A percentile compares a stretch with the other conserved stretches of the same genome.
Conservation (phyloP, 2,888 invertebrate genomes). For the Chymomyza procnemis region DNA sequence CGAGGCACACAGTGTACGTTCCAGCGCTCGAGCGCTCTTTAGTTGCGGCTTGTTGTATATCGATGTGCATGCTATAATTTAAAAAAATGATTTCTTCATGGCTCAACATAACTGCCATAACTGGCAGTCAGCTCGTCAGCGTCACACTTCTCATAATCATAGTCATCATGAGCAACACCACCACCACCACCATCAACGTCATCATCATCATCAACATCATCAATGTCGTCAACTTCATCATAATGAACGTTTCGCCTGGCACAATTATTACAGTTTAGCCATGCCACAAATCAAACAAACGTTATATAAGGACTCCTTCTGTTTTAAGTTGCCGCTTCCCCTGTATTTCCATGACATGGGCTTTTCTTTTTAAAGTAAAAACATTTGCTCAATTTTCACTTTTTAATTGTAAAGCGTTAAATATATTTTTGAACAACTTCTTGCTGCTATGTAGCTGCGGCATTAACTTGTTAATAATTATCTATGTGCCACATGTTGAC, state of each 20-base stretch:
- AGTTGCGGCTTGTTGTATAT: slow-evolving; percentile 76
- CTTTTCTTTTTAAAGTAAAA: neutral
- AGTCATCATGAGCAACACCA: slow-evolving; percentile 43
- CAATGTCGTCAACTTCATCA: slow-evolving; percentile 16
- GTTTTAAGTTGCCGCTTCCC: neutral
- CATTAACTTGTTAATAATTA: neutral
- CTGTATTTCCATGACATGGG: neutral
- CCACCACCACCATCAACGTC: slow-evolving; percentile 44
- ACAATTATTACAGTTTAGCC: slow-evolving; percentile 71
- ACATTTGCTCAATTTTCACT: neutral
- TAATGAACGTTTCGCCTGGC: slow-evolving; percentile 29
- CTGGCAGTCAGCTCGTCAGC: neutral
- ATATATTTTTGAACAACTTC: neutral
- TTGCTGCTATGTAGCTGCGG: neutral
- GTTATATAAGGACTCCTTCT: slow-evolving; percentile 28
- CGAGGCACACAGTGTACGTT: neutral
- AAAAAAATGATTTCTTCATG: slow-evolving; percentile 67
- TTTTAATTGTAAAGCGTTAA: neutral
- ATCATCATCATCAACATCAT: slow-evolving; percentile 27
- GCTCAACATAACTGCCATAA: slow-evolving; percentile 19
- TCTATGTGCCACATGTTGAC: neutral
- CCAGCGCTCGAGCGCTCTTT: slow-evolving; percentile 54
- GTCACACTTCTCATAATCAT: slow-evolving; percentile 45
- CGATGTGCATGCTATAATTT: slow-evolving; percentile 74
- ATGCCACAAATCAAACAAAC: slow-evolving; percentile 66